These are phyloP conservation scores for Morbakka virulenta DNA, from an alignment of 30 jellyfish, hydroid and myxozoan genomes.

Conservation along the genomic window DNA sequence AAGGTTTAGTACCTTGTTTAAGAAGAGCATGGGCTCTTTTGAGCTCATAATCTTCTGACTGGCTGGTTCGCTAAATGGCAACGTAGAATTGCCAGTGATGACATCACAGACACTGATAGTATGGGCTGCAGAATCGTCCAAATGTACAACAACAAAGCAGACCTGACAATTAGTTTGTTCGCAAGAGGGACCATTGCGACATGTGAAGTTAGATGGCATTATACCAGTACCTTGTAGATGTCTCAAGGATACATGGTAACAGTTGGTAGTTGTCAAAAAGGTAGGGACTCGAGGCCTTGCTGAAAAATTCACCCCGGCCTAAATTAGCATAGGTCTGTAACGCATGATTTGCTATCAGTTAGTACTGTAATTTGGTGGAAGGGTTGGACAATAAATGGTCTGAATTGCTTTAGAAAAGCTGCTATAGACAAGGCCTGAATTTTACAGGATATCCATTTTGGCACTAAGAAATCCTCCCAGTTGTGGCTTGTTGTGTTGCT, in stretches of 20 bases:
- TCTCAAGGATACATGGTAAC: no score
- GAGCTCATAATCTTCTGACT: neutral
- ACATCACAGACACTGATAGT: slow-evolving; percentile 2
- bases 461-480: slow-evolving; percentile 43
- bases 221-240: slow-evolving; percentile 1
- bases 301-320: slow-evolving; percentile 41
- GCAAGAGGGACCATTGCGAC: slow-evolving; percentile 17
- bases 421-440: slow-evolving; percentile 55
- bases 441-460: slow-evolving; percentile 55
- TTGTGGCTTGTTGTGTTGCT: slow-evolving; percentile 22
- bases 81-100: neutral
- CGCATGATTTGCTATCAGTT: slow-evolving; percentile 65
- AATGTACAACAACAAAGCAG: no score
- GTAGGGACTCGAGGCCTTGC: slow-evolving; percentile 40
- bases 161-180: neutral
- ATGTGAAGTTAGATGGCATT: neutral
- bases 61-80: slow-evolving; percentile 4
- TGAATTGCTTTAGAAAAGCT: slow-evolving; percentile 39
- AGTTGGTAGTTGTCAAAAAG: slow-evolving; percentile 40
- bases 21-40: neutral
- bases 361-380: slow-evolving; percentile 23
- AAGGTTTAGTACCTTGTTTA: slow-evolving; percentile 5
- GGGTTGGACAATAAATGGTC: slow-evolving; percentile 52
- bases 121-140: neutral
- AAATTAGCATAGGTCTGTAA: slow-evolving; percentile 53